Percentiles rank a stretch among this genome's conserved stretches.
Evolutionary conservation across 2,888 invertebrate genomes (phyloP).

Genomic region (Tortrix viridana): DNA sequence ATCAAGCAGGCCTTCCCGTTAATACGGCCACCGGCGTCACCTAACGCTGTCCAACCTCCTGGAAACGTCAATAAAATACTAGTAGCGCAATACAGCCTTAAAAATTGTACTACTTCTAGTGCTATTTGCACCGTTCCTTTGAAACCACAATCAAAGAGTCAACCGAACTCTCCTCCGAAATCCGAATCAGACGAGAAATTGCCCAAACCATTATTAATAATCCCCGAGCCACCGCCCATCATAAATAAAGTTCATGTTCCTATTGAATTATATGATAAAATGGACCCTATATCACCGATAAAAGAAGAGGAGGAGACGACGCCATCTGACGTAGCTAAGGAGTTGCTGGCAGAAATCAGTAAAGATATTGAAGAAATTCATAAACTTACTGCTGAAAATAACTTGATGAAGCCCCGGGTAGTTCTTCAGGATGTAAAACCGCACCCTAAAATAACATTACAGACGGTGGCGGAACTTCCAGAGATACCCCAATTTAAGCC

Average conservation of each 20-base stretch:
- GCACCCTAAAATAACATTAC: constrained; percentile 84
- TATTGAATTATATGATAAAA: constrained; percentile 70
- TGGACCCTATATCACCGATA: constrained; percentile 74
- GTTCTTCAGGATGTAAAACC: constrained; percentile 79
- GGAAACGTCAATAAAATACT: constrained; percentile 82
- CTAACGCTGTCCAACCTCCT: constrained; percentile 81
- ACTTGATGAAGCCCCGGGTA: constrained; percentile 68
- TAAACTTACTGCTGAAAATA: constrained; percentile 77
- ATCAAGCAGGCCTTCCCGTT: constrained; percentile 87
- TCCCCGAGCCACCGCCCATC: constrained; percentile 59
- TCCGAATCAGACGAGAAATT: constrained; percentile 69
- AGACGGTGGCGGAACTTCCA: constrained; percentile 85
- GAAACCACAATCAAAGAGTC: constrained; percentile 77
- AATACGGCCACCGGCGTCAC: constrained; percentile 85
- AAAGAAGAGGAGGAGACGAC: constrained; percentile 74
- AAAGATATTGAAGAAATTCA: constrained; percentile 81
- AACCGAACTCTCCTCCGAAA: constrained; percentile 79
- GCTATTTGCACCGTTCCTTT: constrained; percentile 55
- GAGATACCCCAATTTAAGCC: constrained; percentile 85
- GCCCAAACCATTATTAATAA: constrained; percentile 42
- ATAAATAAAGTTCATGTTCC: constrained; percentile 64
- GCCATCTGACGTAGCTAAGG: constrained; percentile 67
- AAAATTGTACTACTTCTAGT: constrained; percentile 73
- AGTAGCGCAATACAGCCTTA: constrained; percentile 84
- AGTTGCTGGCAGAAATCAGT: constrained; percentile 73